Base-by-base conservation (phyloP, 2,797 vertebrate species). In the Tadarida brasiliensis region DNA sequence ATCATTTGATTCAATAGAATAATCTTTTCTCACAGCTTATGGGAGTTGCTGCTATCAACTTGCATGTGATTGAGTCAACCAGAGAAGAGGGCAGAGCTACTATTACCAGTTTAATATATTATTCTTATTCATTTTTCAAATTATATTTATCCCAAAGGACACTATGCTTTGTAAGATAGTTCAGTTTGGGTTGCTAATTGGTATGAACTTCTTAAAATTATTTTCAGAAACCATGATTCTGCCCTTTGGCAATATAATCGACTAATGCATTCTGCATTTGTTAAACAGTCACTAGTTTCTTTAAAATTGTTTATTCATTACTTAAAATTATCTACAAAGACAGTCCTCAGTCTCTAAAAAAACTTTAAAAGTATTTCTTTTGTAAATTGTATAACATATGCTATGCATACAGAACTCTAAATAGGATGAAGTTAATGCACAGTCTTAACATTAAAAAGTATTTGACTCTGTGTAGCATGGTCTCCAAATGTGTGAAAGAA, bases 381-480 rank as follows among this genome's bases (percentile, higher is more conserved):
- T 85, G 81, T 24, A 90, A 96, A 90, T 81, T 88, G n/a, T 54
- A 47, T 63, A 67, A 59, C 68, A 93, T 90, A 24, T 92, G 81
- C 67, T 94, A 54, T 74, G 57, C 94, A 97, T 87, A 93, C 19
- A 92, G 33, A 87, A 56, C 17, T 94, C 84, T 91, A 94, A 97
- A 87, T 85, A 94, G 57, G 87, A 80, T 96, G 95, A 97, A 33
- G n/a, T 94, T 96, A 87, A 94, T 90, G 67, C 49, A 73, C 4
- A 39, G 71, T 16, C 65, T 96, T 85, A 96, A 94, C 28, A 5
- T 95, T 91, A 80, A 96, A 94, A 97, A 96, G 59, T 76, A 77
- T 73, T 87, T 93, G 56, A 70, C 61, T 95, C 59, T 93, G 20
- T 30, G 15, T 51, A 97, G 61, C 67, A 54, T 90, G 85, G 84